phyloP scores from a whole-genome alignment of 1,140 invertebrate species.

The Pachypeltis micranthus region DNA sequence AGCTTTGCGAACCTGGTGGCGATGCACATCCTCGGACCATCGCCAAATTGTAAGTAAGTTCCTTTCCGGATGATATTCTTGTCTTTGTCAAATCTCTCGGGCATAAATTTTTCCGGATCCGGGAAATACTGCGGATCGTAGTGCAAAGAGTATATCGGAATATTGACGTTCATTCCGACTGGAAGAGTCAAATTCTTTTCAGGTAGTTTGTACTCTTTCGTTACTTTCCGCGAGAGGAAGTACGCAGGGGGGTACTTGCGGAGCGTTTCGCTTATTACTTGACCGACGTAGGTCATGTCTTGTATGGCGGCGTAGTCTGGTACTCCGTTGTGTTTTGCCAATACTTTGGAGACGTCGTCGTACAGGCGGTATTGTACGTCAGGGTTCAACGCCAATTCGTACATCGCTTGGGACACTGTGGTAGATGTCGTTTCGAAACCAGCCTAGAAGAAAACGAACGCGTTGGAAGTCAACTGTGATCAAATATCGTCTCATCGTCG shows the following conservation, averaged over 20 bases:
- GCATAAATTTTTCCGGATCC: slow-evolving; percentile 50
- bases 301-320: too few relatives aligned
- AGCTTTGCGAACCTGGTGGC: too few relatives aligned
- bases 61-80: too few relatives aligned
- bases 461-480: slow-evolving; percentile 37
- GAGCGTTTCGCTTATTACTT: too few relatives aligned
- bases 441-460: slow-evolving; percentile 47
- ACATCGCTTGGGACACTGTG: slow-evolving; percentile 43
- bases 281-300: too few relatives aligned
- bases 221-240: slow-evolving; percentile 37
- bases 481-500: not conserved
- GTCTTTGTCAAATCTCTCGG: slow-evolving; percentile 54
- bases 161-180: slow-evolving; percentile 34
- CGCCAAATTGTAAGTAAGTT: too few relatives aligned
- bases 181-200: slow-evolving; percentile 23
- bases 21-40: too few relatives aligned
- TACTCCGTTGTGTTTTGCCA: too few relatives aligned
- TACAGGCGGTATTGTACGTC: slow-evolving; percentile 47
- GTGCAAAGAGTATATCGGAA: slow-evolving; percentile 35
- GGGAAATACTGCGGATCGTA: slow-evolving; percentile 41
- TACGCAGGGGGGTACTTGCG: slow-evolving; percentile 41
- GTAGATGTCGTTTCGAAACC: slow-evolving; percentile 59
- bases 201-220: slow-evolving; percentile 34
- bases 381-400: slow-evolving; percentile 47
- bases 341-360: slow-evolving; percentile 50